phyloP scores from a whole-genome alignment of 2,113 vertebrate species.

The human region DNA sequence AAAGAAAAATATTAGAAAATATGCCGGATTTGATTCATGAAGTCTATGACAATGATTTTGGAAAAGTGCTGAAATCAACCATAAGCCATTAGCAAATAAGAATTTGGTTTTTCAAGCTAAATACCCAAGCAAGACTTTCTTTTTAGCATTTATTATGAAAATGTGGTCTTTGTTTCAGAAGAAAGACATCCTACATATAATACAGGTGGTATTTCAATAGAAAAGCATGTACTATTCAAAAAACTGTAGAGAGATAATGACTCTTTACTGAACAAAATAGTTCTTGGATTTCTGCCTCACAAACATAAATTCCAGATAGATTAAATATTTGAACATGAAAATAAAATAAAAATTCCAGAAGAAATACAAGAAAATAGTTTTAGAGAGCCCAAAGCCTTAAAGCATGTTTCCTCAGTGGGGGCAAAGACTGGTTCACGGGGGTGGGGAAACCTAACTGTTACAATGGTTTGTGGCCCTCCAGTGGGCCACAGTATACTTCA shows the following conservation, averaged over 20 bases:
- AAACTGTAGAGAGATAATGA: neutral
- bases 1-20: neutral
- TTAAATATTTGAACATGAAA: neutral
- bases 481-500: neutral
- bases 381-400: neutral
- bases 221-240: neutral
- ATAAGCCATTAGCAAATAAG: neutral
- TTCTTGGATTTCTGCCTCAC: slow-evolving; percentile 2
- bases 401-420: neutral
- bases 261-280: neutral
- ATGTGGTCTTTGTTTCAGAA: neutral
- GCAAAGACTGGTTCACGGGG: neutral
- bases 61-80: neutral
- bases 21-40: neutral
- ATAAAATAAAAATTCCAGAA: neutral
- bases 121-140: neutral
- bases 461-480: neutral
- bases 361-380: neutral
- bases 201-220: neutral
- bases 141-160: neutral
- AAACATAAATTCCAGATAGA: neutral
- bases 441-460: neutral
- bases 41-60: neutral
- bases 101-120: neutral
- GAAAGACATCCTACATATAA: neutral